These are phyloP conservation scores for Drosophila hydei DNA, from an alignment of 1,140 invertebrate genomes.

Conservation along the genomic window DNA sequence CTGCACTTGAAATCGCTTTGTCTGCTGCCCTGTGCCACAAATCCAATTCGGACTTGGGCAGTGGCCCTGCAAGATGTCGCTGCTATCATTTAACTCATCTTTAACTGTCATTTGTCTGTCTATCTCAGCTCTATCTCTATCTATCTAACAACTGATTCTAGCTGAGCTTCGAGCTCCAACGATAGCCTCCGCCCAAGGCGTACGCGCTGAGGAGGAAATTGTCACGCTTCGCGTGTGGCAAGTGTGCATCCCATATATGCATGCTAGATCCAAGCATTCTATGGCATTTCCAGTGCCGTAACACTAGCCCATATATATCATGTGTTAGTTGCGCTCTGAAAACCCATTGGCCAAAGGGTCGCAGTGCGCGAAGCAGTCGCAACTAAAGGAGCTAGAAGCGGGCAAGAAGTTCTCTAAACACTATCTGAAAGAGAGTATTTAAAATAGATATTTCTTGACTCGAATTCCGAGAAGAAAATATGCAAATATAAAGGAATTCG, in stretches of 20 bases:
- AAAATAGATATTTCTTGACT: neutral
- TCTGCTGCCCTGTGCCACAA: neutral
- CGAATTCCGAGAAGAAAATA: too few relatives aligned
- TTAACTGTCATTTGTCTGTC: too few relatives aligned
- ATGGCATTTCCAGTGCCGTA: constrained; percentile 23
- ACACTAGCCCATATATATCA: constrained; percentile 45
- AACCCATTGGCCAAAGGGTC: constrained; percentile 8
- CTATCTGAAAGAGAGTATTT: too few relatives aligned
- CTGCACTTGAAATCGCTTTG: neutral
- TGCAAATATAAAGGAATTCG: neutral
- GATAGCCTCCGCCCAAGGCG: constrained; percentile 27
- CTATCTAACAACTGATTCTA: constrained; percentile 10
- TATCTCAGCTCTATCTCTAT: too few relatives aligned
- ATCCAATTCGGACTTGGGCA: neutral
- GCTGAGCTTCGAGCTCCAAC: constrained; percentile 24
- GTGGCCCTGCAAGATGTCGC: neutral
- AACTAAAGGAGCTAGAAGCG: too few relatives aligned
- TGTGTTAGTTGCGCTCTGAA: constrained; percentile 20
- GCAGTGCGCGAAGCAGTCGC: too few relatives aligned
- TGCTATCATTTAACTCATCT: neutral
- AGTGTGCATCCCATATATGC: constrained; percentile 23
- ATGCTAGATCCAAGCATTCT: constrained; percentile 12
- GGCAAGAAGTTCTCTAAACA: too few relatives aligned
- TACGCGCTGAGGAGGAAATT: constrained; percentile 40
- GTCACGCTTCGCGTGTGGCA: constrained; percentile 36